Evolutionary conservation across 2,888 invertebrate genomes (phyloP).

Genomic region (Laothoe populi): DNA sequence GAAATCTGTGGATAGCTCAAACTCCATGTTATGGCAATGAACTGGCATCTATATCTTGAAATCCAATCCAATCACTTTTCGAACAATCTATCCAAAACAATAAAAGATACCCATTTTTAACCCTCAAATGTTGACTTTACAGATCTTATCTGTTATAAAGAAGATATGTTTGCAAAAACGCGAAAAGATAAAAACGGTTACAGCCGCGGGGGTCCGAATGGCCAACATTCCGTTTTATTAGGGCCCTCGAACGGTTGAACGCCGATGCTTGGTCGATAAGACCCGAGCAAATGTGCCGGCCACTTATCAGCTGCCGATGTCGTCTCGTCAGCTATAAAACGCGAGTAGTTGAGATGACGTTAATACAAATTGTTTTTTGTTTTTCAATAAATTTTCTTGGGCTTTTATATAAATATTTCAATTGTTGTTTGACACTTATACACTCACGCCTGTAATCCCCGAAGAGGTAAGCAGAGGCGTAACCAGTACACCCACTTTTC

Average conservation of each 20-base stretch:
- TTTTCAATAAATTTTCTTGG: too few relatives aligned
- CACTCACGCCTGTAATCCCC: too few relatives aligned
- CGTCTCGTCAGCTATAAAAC: constrained; percentile 41
- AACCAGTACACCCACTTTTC: too few relatives aligned
- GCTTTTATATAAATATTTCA: background rate
- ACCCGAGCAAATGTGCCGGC: constrained; percentile 42
- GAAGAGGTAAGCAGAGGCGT: too few relatives aligned
- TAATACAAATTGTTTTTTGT: background rate
- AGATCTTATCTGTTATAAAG: constrained; percentile 26
- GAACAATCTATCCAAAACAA: constrained; percentile 20
- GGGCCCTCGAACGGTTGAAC: constrained; percentile 47
- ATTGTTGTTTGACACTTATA: too few relatives aligned
- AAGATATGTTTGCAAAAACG: constrained; percentile 38
- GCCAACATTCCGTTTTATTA: constrained; percentile 62
- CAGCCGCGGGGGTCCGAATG: constrained; percentile 43
- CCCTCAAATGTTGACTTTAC: constrained; percentile 17
- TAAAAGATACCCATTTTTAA: constrained; percentile 24
- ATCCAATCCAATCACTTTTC: background rate
- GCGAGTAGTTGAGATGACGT: constrained; percentile 32
- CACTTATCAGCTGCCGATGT: constrained; percentile 43
- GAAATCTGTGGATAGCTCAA: background rate
- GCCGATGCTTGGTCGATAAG: constrained; percentile 48
- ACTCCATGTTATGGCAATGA: too few relatives aligned
- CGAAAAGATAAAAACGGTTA: constrained; percentile 63
- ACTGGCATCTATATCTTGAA: too few relatives aligned